Conservation (phyloP, 2,797 vertebrate genomes). For the Mallotus villosus region DNA sequence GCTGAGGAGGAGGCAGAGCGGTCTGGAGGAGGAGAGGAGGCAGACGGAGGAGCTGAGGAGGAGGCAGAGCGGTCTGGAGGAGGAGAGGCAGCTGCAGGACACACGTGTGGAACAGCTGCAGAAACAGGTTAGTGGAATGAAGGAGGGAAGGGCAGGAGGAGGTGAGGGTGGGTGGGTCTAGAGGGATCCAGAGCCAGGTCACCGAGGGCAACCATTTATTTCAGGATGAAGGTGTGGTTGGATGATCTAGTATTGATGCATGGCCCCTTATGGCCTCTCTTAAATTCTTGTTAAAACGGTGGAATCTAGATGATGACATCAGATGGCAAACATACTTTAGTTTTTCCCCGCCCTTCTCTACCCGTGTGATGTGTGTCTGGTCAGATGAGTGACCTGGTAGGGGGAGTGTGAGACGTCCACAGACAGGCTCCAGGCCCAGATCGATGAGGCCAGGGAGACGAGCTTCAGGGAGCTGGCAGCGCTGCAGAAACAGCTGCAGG, state of each 20-base stretch:
- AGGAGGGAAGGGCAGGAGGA: background rate
- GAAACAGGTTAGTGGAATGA: conserved; percentile 80
- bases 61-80: conserved; percentile 83
- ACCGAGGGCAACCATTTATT: background rate
- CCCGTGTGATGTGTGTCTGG: conserved; percentile 15
- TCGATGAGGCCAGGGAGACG: conserved; percentile 87
- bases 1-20: conserved; percentile 79
- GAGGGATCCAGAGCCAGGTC: background rate
- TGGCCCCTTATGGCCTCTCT: no score
- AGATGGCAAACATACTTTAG: background rate
- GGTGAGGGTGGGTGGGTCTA: background rate
- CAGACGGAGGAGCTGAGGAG: conserved; percentile 84
- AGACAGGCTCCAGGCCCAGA: conserved; percentile 87
- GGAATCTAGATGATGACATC: background rate
- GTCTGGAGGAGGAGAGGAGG: conserved; percentile 84
- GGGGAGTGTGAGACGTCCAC: conserved; percentile 82
- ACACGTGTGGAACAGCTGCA: conserved; percentile 87
- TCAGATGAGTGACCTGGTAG: conserved; percentile 86
- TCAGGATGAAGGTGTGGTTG: background rate
- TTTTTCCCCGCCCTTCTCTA: background rate
- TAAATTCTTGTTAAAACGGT: no score
- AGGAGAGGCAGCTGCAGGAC: conserved; percentile 82
- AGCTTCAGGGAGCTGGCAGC: conserved; percentile 83
- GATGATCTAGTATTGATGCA: no score
- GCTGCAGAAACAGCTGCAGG: conserved; percentile 85